Evolutionary conservation across 2,113 vertebrate genomes (phyloP).

Genomic region (Puffinus mauretanicus): DNA sequence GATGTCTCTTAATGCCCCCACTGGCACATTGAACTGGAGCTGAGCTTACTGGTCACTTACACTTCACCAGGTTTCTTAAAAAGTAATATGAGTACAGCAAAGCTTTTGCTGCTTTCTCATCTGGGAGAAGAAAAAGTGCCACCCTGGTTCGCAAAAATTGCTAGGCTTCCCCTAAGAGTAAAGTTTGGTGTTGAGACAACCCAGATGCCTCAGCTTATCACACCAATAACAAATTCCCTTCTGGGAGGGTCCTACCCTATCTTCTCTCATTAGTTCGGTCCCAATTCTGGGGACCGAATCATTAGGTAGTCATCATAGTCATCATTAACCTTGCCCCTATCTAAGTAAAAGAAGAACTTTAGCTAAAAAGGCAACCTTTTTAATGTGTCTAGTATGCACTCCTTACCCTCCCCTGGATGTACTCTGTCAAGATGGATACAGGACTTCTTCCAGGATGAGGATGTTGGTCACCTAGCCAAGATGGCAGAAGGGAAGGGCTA

Average conservation of each 20-base stretch:
- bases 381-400: not conserved
- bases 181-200: not conserved
- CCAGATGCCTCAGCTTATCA: not conserved
- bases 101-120: not conserved
- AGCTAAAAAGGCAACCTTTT: not conserved
- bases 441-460: not conserved
- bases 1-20: not conserved
- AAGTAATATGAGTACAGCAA: not conserved
- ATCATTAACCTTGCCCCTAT: not conserved
- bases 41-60: not conserved
- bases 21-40: not conserved
- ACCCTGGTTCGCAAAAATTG: not conserved
- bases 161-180: not conserved
- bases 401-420: not conserved
- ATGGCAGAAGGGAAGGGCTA: not conserved
- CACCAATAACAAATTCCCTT: not conserved
- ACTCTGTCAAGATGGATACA: not conserved
- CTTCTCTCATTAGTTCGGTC: not conserved
- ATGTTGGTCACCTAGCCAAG: not conserved
- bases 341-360: not conserved
- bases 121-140: not conserved
- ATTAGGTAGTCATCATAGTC: not conserved
- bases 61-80: not conserved
- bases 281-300: not conserved
- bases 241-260: not conserved